These are phyloP conservation scores for Rhingia campestris DNA, from an alignment of 2,888 invertebrate genomes.

Conservation along the genomic window DNA sequence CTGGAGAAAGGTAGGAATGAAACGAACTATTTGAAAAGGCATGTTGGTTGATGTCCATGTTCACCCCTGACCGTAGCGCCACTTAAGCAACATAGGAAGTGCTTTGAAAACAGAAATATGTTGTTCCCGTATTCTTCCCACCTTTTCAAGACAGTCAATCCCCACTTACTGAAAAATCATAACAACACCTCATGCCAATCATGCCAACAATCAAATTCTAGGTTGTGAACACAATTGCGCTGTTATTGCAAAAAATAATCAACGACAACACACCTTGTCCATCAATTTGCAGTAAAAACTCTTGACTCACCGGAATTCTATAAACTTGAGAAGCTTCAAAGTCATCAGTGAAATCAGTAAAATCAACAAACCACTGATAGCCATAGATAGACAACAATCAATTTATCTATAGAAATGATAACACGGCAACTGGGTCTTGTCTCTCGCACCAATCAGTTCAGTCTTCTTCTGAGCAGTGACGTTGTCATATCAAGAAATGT, in stretches of 20 bases:
- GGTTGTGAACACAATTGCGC: background rate
- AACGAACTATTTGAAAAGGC: too few relatives aligned
- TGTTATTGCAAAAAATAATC: background rate
- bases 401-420: constrained; percentile 51
- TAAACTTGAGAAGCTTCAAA: constrained; percentile 27
- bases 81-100: too few relatives aligned
- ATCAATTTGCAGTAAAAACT: background rate
- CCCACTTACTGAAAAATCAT: too few relatives aligned
- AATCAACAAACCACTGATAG: constrained; percentile 47
- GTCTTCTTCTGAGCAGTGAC: constrained; percentile 29
- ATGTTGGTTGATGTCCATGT: too few relatives aligned
- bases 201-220: background rate
- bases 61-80: too few relatives aligned
- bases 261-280: constrained; percentile 1
- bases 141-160: too few relatives aligned
- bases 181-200: background rate
- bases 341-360: constrained; percentile 27
- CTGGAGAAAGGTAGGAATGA: too few relatives aligned
- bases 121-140: too few relatives aligned
- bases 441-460: constrained; percentile 7
- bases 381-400: constrained; percentile 47
- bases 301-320: constrained; percentile 22
- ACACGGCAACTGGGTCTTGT: background rate
- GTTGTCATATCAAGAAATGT: constrained; percentile 36
- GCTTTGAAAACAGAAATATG: too few relatives aligned